Conservation (phyloP, 2,797 vertebrate genomes). For the Carcharodon carcharias region DNA sequence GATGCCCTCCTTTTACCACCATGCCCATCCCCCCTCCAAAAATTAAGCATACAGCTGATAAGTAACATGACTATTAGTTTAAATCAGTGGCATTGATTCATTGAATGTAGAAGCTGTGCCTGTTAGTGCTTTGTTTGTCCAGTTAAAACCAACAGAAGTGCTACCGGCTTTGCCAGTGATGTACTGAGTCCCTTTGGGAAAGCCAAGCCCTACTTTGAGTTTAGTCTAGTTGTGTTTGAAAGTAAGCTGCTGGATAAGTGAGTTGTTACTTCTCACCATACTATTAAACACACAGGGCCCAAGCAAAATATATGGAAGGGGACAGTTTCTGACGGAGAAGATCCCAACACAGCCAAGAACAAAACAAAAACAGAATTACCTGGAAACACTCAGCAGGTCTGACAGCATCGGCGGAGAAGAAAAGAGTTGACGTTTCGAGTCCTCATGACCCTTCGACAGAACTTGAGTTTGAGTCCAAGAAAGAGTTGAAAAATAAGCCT, state of each 20-base stretch:
- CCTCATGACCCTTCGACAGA: too few relatives aligned
- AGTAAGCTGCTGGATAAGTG: neutral
- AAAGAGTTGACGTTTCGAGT: too few relatives aligned
- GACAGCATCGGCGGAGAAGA: too few relatives aligned
- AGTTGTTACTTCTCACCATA: neutral
- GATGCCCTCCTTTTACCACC: neutral
- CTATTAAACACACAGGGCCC: neutral
- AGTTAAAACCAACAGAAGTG: neutral
- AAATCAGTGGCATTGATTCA: neutral
- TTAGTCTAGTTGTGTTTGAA: neutral
- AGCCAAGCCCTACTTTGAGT: neutral
- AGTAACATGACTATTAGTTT: neutral
- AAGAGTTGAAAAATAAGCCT: too few relatives aligned
- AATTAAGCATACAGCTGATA: neutral
- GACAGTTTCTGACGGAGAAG: neutral
- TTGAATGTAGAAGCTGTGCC: neutral
- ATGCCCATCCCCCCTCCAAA: neutral
- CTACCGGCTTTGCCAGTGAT: neutral
- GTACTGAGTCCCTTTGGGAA: neutral
- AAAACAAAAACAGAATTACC: too few relatives aligned
- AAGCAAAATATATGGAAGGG: neutral
- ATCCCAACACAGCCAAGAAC: neutral
- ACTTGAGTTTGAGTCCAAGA: too few relatives aligned
- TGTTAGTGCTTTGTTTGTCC: neutral
- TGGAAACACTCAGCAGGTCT: too few relatives aligned